A percentile compares a stretch with the other conserved stretches of the same genome.
Evolutionary conservation across 2,888 invertebrate genomes (phyloP).

Genomic region (Polyommatus iphigenia): DNA sequence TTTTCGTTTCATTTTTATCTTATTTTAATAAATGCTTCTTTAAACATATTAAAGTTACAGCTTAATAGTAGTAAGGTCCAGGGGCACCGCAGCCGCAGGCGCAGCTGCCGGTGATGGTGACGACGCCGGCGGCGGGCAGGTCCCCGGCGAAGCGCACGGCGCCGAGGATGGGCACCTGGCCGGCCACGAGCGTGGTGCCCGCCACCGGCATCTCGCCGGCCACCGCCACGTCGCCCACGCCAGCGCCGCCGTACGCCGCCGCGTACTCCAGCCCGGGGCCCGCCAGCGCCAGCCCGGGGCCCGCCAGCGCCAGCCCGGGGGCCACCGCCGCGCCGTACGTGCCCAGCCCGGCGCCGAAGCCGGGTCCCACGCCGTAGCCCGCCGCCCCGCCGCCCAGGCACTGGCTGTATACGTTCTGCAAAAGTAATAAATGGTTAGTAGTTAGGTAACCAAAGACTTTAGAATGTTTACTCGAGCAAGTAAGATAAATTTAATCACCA

Average conservation of each 20-base stretch:
- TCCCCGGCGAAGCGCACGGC: conserved; percentile 39
- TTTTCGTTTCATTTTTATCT: neutral
- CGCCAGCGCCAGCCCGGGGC: neutral
- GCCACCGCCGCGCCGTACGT: neutral
- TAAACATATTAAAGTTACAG: neutral
- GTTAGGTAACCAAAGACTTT: neutral
- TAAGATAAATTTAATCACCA: neutral
- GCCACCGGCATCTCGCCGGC: conserved; percentile 46
- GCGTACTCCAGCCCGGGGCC: conserved; percentile 1
- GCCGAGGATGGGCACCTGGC: conserved; percentile 49
- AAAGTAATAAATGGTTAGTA: neutral
- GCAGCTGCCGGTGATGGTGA: conserved; percentile 36
- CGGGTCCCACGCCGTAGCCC: conserved; percentile 9
- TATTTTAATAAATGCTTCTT: conserved; percentile 18
- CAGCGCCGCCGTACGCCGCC: conserved; percentile 46
- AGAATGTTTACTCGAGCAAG: neutral
- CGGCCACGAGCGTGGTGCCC: conserved; percentile 47
- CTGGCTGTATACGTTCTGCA: conserved; percentile 32
- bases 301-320: neutral
- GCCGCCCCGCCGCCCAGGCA: neutral
- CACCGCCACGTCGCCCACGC: conserved; percentile 44
- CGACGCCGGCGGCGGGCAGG: conserved; percentile 47
- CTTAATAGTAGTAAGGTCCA: conserved; percentile 14
- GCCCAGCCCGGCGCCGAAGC: neutral
- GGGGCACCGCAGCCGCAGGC: conserved; percentile 29